Base-by-base conservation (phyloP, 2,113 vertebrate genomes). In the pig (Sus scrofa) region DNA sequence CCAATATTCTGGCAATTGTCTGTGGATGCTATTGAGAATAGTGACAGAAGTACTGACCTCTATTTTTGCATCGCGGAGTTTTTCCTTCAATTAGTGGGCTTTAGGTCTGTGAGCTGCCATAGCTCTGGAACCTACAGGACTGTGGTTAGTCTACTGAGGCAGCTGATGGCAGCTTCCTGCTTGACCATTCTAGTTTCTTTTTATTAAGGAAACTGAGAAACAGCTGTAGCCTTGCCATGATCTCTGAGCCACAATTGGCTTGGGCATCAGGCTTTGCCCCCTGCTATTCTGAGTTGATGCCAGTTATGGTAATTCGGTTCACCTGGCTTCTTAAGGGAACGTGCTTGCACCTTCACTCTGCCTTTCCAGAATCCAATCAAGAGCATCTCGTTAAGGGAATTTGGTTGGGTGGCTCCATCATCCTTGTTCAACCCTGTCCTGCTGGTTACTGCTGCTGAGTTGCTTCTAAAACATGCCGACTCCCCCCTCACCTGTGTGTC, bases 401-500 rank as follows among this genome's bases (percentile, higher is more conserved):
- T n/a, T 22, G 4, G n/a, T 10, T 15, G 7, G 6, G 18, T 30
- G 24, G 44, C 18, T 34, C 6, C 18, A 37, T 8, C 54, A 3
- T 7, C 19, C 32, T 24, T 10, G 6, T n/a, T 62, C 54, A 30
- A 12, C 54, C 54, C 4, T 62, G 85, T 18, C 37, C 16, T 50
- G 27, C 0, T 10, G 18, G 56, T 68, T 15, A 52, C 8, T 52
- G 44, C n/a, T 6, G 11, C n/a, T 15, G 7, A 39, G 74, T 30
- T 1, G 37, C 65, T 70, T 60, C 54, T 18, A 2, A 78, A n/a
- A 8, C 5, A 8, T 79, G 20, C 63, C 9, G n/a, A 50, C 19
- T 0, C 8, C 0, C 12, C 12, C 14, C 11, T 62, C 27, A 8
- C 7, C 24, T 26, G 18, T 52, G 24, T 2, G 0, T 24, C 86